phyloP scores from a whole-genome alignment of 2,888 invertebrate genomes.

The Hermaeophaga mercurialis region DNA sequence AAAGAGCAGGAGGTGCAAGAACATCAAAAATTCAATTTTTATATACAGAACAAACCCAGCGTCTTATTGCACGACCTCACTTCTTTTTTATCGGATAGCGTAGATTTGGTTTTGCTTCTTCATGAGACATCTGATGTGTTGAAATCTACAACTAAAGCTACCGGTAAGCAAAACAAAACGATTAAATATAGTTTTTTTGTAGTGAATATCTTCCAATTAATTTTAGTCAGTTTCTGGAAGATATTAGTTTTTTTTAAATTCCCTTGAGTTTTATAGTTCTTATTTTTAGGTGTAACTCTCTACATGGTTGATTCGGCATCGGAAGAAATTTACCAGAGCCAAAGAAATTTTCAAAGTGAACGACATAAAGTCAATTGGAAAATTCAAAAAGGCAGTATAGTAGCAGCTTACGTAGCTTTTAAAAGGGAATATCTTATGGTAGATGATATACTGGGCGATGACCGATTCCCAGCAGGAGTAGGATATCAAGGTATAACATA shows the following conservation, averaged over 20 bases:
- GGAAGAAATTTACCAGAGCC: slow-evolving; percentile 63
- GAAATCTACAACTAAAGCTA: slow-evolving; percentile 62
- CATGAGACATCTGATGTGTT: slow-evolving; percentile 65
- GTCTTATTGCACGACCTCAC: slow-evolving; percentile 52
- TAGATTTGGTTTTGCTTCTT: slow-evolving; percentile 62
- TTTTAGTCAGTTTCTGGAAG: slow-evolving; percentile 6
- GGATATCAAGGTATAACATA: slow-evolving; percentile 47
- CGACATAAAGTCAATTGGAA: slow-evolving; percentile 64
- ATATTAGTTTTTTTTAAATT: too few relatives aligned
- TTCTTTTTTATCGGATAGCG: slow-evolving; percentile 62
- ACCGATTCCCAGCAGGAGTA: slow-evolving; percentile 64
- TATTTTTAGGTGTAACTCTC: slow-evolving; percentile 63
- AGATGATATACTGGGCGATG: slow-evolving; percentile 63
- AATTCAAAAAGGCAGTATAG: slow-evolving; percentile 61
- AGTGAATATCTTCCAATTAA: too few relatives aligned
- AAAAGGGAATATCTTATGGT: slow-evolving; percentile 63
- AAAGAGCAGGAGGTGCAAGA: slow-evolving; percentile 43
- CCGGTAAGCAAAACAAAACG: slow-evolving; percentile 20
- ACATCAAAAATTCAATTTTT: slow-evolving; percentile 50
- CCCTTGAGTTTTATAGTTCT: too few relatives aligned
- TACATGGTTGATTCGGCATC: slow-evolving; percentile 62
- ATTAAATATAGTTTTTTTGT: too few relatives aligned
- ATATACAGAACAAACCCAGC: slow-evolving; percentile 54
- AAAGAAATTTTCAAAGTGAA: slow-evolving; percentile 57
- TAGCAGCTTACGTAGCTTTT: slow-evolving; percentile 64